Percentiles rank a stretch among this genome's conserved stretches.
Evolutionary conservation across 2,888 invertebrate species (phyloP).

Genomic region (Eupelmus urozonus): DNA sequence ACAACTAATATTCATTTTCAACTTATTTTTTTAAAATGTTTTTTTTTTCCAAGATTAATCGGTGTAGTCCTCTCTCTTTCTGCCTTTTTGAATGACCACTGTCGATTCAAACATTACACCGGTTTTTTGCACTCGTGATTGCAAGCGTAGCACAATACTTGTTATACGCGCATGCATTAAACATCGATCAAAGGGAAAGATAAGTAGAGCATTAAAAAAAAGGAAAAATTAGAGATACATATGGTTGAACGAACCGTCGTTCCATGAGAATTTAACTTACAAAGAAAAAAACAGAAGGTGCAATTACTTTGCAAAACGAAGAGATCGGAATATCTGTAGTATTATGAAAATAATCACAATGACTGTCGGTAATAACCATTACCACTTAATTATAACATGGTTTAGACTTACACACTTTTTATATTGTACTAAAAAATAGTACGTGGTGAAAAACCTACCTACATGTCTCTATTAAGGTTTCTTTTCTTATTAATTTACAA

Average conservation of each 20-base stretch:
- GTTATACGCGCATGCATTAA: conserved; percentile 12
- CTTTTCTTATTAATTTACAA: too few relatives aligned
- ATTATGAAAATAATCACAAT: too few relatives aligned
- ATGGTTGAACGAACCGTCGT: conserved; percentile 39
- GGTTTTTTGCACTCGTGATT: conserved; percentile 28
- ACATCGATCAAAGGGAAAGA: conserved; percentile 25
- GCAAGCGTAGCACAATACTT: conserved; percentile 2
- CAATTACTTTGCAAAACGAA: too few relatives aligned
- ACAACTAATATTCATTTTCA: too few relatives aligned
- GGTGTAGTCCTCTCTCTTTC: conserved; percentile 15
- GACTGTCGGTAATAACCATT: too few relatives aligned
- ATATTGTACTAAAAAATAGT: too few relatives aligned
- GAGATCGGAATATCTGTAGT: too few relatives aligned
- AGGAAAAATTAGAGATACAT: background rate
- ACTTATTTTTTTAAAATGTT: too few relatives aligned
- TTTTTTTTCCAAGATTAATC: background rate
- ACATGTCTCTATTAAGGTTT: too few relatives aligned
- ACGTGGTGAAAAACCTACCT: too few relatives aligned
- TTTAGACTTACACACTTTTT: too few relatives aligned
- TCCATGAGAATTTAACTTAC: conserved; percentile 38
- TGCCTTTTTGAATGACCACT: conserved; percentile 25
- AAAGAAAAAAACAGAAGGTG: background rate
- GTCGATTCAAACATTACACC: conserved; percentile 30
- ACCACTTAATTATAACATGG: too few relatives aligned
- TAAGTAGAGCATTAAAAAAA: conserved; percentile 7